Percentiles rank a stretch among this genome's conserved stretches.
phyloP scores from a whole-genome alignment of 2,888 invertebrate species.

The Apeira syringaria region DNA sequence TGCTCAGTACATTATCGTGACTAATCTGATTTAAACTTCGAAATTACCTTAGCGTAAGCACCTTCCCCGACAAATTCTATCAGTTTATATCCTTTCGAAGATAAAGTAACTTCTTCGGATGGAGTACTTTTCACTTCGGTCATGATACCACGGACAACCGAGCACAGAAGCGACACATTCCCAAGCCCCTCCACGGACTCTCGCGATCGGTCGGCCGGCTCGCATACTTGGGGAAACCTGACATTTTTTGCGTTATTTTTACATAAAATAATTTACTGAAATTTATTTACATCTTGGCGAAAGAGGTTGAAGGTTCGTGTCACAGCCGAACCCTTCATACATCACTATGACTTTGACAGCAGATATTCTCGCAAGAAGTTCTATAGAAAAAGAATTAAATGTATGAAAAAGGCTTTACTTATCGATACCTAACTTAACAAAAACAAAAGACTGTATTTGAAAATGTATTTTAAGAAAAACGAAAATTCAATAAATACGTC shows the following conservation, averaged over 20 bases:
- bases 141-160: conserved; percentile 61
- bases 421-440: background rate
- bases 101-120: conserved; percentile 76
- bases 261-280: conserved; percentile 40
- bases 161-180: conserved; percentile 32
- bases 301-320: conserved; percentile 22
- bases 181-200: conserved; percentile 37
- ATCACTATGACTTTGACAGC: conserved; percentile 23
- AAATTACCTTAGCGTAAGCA: conserved; percentile 89
- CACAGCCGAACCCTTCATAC: conserved; percentile 7
- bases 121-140: conserved; percentile 66
- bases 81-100: conserved; percentile 85
- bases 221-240: conserved; percentile 44
- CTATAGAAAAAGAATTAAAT: background rate
- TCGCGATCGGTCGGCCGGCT: conserved; percentile 40
- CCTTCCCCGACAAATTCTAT: conserved; percentile 88
- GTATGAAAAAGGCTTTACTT: too few relatives aligned
- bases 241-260: conserved; percentile 59
- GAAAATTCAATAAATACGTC: conserved; percentile 9
- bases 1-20: too few relatives aligned
- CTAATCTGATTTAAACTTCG: too few relatives aligned
- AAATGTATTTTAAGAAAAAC: conserved; percentile 13
- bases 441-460: background rate
- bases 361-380: conserved; percentile 19
- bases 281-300: conserved; percentile 41